Evolutionary conservation across 2,888 invertebrate species (phyloP).

Genomic region (Halocaridina rubra): DNA sequence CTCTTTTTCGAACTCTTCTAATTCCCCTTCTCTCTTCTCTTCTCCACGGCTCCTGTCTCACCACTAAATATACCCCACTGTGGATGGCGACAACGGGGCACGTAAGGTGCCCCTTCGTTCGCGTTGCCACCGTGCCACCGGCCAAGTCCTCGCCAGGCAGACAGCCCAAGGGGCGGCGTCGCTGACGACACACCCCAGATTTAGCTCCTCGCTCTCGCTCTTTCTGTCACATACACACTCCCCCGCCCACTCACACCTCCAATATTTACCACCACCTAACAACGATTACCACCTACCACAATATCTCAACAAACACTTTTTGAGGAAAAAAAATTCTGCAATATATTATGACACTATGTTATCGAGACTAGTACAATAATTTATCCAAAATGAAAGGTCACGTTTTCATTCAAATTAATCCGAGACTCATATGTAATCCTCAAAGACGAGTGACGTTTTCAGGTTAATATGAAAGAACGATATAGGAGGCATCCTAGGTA

Average conservation of each 20-base stretch:
- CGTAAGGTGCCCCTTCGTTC: background rate
- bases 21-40: constrained; percentile 11
- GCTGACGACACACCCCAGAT: constrained; percentile 56
- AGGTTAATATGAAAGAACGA: too few species aligned
- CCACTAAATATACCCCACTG: constrained; percentile 54
- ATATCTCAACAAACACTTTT: too few species aligned
- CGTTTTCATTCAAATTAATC: too few species aligned
- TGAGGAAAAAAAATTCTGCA: too few species aligned
- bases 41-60: constrained; percentile 54
- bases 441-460: too few species aligned
- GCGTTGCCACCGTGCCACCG: constrained; percentile 40
- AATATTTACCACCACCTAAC: background rate
- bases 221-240: background rate
- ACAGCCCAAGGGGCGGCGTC: constrained; percentile 52
- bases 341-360: too few species aligned
- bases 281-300: background rate
- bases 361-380: too few species aligned
- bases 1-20: background rate
- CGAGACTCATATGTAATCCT: too few species aligned
- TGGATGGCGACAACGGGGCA: constrained; percentile 10
- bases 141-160: constrained; percentile 28
- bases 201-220: constrained; percentile 13
- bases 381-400: too few species aligned
- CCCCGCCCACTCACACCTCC: constrained; percentile 16
- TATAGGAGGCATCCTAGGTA: too few species aligned